A percentile compares a stretch with the other conserved stretches of the same genome.
These are phyloP conservation scores for Bombus picipes DNA, from an alignment of 1,140 invertebrate genomes.

Conservation along the genomic window DNA sequence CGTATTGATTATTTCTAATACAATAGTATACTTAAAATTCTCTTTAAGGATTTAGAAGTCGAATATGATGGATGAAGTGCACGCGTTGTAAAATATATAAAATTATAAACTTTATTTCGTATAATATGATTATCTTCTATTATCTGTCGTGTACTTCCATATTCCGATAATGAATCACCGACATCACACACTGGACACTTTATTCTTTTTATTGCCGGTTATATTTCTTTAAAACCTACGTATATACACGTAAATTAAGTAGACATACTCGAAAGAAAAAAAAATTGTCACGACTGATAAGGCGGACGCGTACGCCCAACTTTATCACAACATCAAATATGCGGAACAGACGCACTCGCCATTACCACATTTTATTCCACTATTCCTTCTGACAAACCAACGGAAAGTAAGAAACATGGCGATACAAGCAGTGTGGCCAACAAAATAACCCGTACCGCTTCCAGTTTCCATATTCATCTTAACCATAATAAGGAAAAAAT, in stretches of 20 bases:
- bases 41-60: no score
- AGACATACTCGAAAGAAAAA: conserved; percentile 14
- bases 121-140: conserved; percentile 62
- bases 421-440: conserved; percentile 31
- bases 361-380: conserved; percentile 71
- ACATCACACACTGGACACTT: conserved; percentile 56
- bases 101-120: conserved; percentile 1
- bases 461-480: neutral
- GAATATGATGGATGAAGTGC: neutral
- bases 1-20: conserved; percentile 8
- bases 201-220: conserved; percentile 12
- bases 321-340: conserved; percentile 74
- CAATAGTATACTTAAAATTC: neutral
- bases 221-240: conserved; percentile 7
- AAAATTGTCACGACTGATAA: conserved; percentile 49
- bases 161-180: conserved; percentile 71
- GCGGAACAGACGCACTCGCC: conserved; percentile 76
- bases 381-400: conserved; percentile 52
- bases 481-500: conserved; percentile 9
- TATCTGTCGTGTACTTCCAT: conserved; percentile 67
- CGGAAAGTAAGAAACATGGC: conserved; percentile 55
- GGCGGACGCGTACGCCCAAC: conserved; percentile 60
- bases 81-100: conserved; percentile 20
- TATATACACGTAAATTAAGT: conserved; percentile 20
- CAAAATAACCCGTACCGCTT: conserved; percentile 23